These are phyloP conservation scores for Colinus virginianus DNA, from an alignment of 2,113 vertebrate genomes.

Conservation along the genomic window DNA sequence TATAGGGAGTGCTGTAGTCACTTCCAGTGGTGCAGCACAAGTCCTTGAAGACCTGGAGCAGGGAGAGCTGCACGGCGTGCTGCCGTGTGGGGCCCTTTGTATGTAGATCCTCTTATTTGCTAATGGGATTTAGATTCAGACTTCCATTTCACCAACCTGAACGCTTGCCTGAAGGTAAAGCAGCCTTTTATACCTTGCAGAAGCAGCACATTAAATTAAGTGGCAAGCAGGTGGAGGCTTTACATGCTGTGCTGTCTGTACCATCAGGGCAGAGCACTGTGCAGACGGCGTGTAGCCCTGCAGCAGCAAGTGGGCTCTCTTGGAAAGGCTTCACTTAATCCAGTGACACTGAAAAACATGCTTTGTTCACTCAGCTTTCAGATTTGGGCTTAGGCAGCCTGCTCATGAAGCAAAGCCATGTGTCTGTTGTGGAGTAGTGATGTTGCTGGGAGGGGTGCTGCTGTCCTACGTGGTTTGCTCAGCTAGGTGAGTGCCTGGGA, in stretches of 20 bases:
- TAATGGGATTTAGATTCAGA: background rate
- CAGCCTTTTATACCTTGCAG: background rate
- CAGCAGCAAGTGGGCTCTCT: background rate
- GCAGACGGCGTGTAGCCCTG: background rate
- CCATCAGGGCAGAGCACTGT: background rate
- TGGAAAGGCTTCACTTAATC: background rate
- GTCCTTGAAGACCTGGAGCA: background rate
- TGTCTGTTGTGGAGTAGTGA: too few relatives aligned
- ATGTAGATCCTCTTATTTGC: background rate
- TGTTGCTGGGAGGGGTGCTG: background rate
- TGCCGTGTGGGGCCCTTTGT: background rate
- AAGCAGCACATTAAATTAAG: background rate
- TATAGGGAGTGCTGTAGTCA: background rate
- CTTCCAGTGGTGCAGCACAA: accelerated
- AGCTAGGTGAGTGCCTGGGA: background rate
- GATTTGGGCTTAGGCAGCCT: background rate
- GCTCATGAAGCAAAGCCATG: background rate
- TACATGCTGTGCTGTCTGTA: background rate
- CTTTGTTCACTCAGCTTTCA: background rate
- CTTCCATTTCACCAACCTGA: background rate
- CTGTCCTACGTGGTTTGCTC: background rate
- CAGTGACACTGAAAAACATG: background rate
- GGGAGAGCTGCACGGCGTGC: background rate
- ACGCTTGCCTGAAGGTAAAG: background rate
- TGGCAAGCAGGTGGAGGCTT: background rate